These are phyloP conservation scores for Dicyrtomina minuta DNA, from an alignment of 2,888 invertebrate genomes.

Conservation along the genomic window DNA sequence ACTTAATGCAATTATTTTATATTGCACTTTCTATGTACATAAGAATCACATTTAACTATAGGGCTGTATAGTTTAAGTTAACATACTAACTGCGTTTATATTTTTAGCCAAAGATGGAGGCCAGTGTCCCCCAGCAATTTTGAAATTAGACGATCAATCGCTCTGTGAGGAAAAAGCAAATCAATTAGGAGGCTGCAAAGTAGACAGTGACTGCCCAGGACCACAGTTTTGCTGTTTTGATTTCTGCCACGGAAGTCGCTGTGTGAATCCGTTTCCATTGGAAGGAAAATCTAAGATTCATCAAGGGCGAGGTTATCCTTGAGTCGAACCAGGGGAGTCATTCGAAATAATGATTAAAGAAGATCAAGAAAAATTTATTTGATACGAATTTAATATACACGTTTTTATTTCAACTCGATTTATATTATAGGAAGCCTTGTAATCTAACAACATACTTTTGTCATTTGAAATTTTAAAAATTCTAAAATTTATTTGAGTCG, in stretches of 20 bases:
- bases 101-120: constrained; percentile 47
- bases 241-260: constrained; percentile 46
- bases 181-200: constrained; percentile 32
- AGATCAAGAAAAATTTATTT: too few relatives aligned
- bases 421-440: too few relatives aligned
- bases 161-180: constrained; percentile 23
- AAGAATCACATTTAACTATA: too few relatives aligned
- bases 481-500: too few relatives aligned
- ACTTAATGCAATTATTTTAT: neutral
- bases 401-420: too few relatives aligned
- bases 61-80: too few relatives aligned
- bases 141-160: constrained; percentile 43
- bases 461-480: too few relatives aligned
- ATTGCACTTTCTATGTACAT: too few relatives aligned
- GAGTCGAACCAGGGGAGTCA: too few relatives aligned
- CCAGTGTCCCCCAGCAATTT: constrained; percentile 41
- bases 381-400: too few relatives aligned
- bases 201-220: constrained; percentile 47
- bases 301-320: constrained; percentile 41
- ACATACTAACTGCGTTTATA: neutral
- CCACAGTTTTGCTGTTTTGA: constrained; percentile 50
- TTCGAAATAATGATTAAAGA: too few relatives aligned
- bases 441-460: too few relatives aligned
- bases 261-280: constrained; percentile 43
- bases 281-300: constrained; percentile 40